Percentiles rank a stretch among this genome's conserved stretches.
Conservation (phyloP, 2,113 vertebrate genomes). For the Scytalopus superciliaris region DNA sequence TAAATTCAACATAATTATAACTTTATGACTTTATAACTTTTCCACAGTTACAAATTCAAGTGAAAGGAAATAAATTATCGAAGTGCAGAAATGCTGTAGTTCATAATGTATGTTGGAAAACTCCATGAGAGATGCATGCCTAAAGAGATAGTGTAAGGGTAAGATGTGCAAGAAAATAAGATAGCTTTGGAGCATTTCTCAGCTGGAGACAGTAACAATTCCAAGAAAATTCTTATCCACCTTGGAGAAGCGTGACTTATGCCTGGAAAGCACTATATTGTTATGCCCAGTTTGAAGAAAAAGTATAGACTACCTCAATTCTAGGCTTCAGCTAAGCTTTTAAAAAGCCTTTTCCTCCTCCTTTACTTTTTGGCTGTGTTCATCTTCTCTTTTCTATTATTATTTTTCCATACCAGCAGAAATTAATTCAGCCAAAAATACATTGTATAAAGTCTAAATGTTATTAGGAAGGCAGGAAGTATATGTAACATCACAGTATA, state of each 20-base stretch:
- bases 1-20: background rate
- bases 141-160: background rate
- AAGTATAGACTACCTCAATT: background rate
- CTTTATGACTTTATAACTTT: background rate
- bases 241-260: background rate
- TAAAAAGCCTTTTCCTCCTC: background rate
- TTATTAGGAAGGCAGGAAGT: background rate
- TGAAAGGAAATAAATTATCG: background rate
- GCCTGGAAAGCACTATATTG: background rate
- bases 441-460: background rate
- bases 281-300: background rate
- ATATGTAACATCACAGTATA: background rate
- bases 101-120: background rate
- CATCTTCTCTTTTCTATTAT: background rate
- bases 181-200: background rate
- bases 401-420: background rate
- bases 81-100: background rate
- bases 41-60: background rate
- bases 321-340: background rate
- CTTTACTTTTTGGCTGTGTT: background rate
- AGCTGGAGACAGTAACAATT: background rate
- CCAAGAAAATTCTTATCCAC: background rate
- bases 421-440: background rate
- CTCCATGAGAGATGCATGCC: fast-evolving
- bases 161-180: background rate